Evolutionary conservation across 2,797 vertebrate genomes (phyloP), one percentile per base, ranked within the genome.

Genomic region (Tympanoctomys barrerae): DNA sequence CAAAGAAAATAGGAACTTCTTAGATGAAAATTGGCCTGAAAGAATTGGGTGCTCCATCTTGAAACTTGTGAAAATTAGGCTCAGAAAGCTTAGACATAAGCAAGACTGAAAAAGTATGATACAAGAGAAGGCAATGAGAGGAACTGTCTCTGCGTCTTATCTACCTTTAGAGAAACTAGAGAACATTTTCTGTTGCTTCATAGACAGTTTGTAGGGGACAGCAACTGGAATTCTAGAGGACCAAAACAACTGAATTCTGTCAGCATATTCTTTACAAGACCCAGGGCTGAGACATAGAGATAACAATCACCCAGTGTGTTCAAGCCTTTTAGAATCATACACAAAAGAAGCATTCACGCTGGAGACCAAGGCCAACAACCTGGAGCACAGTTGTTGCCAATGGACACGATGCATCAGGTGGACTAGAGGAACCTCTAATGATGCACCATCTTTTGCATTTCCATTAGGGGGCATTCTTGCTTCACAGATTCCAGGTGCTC

Each of bases 381-480:
- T 71, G 61, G 36, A 39, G 18, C 52, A 39, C 52, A 18, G 12
- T 2, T 54, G 0, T 49, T 75, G 68, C 79, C 52, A n/a, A 10
- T 46, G 59, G 39, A 83, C 91, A 80, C 18, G 70, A 85, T 42
- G 73, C 18, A 70, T 8, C 31, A 84, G 87, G 68, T 78, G 80
- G 66, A 26, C 16, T 85, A 87, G 1, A 62, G 10, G 42, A 33
- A 8, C 75, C 42, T 86, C 54, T 42, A 61, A 62, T 70, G 52
- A 5, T 8, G 11, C 22, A 64, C 26, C 62, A 31, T 95, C 49
- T 1, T 88, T 77, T 75, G 39, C 0, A 31, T 91, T 96, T 97
- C 98, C 98, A 96, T 97, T 97, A 98, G 98, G 98, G 98, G 98
- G 98, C 97, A 92, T 92, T 95, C 97, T 98, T 98, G 98, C 96